These are phyloP conservation scores for Ceratotherium simum DNA, from an alignment of 2,113 vertebrate genomes.

Conservation along the genomic window DNA sequence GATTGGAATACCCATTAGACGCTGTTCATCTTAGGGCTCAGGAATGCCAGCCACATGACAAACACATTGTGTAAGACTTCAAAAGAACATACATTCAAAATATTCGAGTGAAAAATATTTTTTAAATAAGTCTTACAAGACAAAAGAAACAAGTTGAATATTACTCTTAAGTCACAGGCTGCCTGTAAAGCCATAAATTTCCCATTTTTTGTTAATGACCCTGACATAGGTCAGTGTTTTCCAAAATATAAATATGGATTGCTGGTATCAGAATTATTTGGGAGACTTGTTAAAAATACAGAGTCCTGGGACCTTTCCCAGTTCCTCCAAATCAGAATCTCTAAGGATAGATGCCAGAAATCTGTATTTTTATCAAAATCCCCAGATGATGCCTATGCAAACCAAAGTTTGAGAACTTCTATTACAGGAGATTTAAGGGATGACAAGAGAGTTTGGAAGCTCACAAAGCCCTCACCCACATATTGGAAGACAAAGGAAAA, in stretches of 20 bases:
- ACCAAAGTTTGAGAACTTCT: slow-evolving; percentile 43
- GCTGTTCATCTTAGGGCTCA: neutral
- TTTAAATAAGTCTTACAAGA: neutral
- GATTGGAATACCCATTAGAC: neutral
- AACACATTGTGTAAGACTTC: neutral
- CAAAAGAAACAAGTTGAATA: neutral
- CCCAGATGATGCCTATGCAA: neutral
- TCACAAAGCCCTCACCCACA: neutral
- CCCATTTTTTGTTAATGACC: neutral
- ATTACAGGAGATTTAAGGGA: neutral
- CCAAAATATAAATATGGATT: neutral
- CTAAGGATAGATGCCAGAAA: neutral
- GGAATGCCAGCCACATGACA: neutral
- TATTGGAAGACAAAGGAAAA: neutral
- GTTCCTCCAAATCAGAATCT: slow-evolving; percentile 22
- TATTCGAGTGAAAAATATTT: neutral
- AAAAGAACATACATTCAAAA: neutral
- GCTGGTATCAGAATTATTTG: neutral
- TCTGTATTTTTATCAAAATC: neutral
- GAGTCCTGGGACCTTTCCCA: neutral
- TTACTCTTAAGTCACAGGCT: neutral
- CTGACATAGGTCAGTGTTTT: neutral
- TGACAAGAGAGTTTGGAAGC: neutral
- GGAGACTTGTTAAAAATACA: neutral
- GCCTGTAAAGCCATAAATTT: neutral